Evolutionary conservation across 1,140 invertebrate species (phyloP), one percentile per base, ranked within the genome.

Genomic region (Littorina saxatilis): DNA sequence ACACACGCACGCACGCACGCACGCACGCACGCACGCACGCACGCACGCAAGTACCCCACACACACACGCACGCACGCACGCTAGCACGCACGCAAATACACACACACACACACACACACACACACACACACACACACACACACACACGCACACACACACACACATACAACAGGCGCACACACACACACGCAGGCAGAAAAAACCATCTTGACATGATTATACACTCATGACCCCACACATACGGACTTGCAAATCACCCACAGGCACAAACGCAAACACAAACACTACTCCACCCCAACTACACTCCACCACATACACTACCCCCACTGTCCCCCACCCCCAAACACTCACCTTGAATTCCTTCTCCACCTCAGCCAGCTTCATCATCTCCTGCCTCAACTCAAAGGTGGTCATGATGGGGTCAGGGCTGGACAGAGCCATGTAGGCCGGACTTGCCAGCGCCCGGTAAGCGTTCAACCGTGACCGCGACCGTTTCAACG

Each of bases 351-450:
- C 91, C 90, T 94, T 93, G 84, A 95, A 94, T 84, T 95, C 94
- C 39, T 93, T 93, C 77, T 95, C 93, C 52, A 94, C 88, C 82
- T 91, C 89, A 3, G 89, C 88, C 39, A 91, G 76, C 81, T 91
- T 90, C 88, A 89, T 91, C 76, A 96, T 91, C 84, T 95, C 95
- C 29, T 91, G 86, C 11, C 93, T 92, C 23, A 96, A 91, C 82
- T 93, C 90, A 87, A 96, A 96, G 0, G 95, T 94, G 20, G 93
- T 92, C 77, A 95, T 92, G 70, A 96, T 94, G 0, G 95, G 95
- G 91, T 96, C 95, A 13, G 93, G 89, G 0, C 94, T 93, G 0
- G 94, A 94, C 80, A 95, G 93, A 40, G 94, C 95, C 86, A 96
- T 94, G 85, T 95, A 96, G 0, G 94, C 93, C 11, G 92, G 91